Evolutionary conservation across 2,888 invertebrate species (phyloP).

Genomic region (Pammene fasciana): DNA sequence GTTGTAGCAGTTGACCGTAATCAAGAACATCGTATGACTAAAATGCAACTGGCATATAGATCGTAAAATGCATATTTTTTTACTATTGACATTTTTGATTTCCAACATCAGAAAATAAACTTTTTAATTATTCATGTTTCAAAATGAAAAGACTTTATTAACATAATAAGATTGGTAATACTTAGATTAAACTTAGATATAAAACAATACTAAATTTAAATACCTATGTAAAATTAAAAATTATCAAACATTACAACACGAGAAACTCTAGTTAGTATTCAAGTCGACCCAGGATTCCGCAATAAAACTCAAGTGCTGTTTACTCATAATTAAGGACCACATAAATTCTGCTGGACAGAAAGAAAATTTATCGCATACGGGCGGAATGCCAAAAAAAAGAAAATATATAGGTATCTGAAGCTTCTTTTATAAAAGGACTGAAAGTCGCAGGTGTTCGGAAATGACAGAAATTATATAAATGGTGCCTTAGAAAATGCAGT

Average conservation of each 20-base stretch:
- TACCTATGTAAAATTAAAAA: neutral
- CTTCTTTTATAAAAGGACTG: slow-evolving; percentile 23
- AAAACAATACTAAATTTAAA: no score
- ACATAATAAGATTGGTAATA: no score
- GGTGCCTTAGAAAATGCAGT: neutral
- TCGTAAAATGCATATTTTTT: no score
- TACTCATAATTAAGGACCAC: slow-evolving; percentile 38
- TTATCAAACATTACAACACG: neutral
- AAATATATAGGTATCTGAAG: no score
- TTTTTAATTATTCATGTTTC: no score
- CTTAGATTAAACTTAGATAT: no score
- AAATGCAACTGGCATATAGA: no score
- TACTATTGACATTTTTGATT: no score
- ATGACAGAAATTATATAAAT: slow-evolving; percentile 3
- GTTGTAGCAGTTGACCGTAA: no score
- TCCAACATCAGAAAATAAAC: no score
- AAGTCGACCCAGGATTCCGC: slow-evolving; percentile 12
- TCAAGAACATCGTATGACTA: no score
- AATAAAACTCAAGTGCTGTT: slow-evolving; percentile 36
- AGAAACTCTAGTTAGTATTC: slow-evolving; percentile 10
- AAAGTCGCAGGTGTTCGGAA: slow-evolving; percentile 28
- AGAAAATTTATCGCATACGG: slow-evolving; percentile 35
- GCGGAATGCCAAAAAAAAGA: slow-evolving; percentile 19
- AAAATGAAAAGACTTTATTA: no score
- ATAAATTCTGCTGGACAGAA: slow-evolving; percentile 37